phyloP scores from a whole-genome alignment of 1,140 invertebrate genomes.

The Hypothenemus hampei region DNA sequence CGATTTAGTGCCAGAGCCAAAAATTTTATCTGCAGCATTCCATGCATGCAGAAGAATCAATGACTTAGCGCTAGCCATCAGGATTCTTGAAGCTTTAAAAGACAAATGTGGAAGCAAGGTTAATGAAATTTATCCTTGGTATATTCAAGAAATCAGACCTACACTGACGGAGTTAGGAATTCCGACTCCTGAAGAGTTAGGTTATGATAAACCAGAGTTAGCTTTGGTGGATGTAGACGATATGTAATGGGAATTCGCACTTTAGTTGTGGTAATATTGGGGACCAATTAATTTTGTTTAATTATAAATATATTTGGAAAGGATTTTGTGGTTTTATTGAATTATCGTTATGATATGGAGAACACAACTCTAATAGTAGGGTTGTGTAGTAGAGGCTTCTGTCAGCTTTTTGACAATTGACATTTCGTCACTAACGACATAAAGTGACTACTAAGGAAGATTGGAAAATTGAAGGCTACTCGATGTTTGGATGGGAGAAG shows the following conservation, averaged over 20 bases:
- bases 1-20: constrained; percentile 94
- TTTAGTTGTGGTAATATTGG: no score
- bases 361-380: no score
- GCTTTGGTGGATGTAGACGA: constrained; percentile 71
- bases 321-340: no score
- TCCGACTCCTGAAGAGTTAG: constrained; percentile 89
- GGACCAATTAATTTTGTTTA: no score
- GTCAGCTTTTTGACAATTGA: no score
- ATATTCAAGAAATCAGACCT: constrained; percentile 89
- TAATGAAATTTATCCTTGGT: constrained; percentile 84
- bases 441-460: no score
- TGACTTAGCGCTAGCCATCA: constrained; percentile 86
- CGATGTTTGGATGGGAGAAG: no score
- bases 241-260: constrained; percentile 46
- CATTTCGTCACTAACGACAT: no score
- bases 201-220: constrained; percentile 96
- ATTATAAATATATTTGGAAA: no score
- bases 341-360: no score
- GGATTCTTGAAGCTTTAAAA: constrained; percentile 89
- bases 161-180: constrained; percentile 92
- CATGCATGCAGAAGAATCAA: constrained; percentile 90
- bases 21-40: constrained; percentile 83
- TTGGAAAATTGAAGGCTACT: no score
- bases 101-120: constrained; percentile 80
- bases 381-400: no score